These are phyloP conservation scores for Oriolus oriolus DNA, from an alignment of 2,113 vertebrate genomes.

Conservation along the genomic window DNA sequence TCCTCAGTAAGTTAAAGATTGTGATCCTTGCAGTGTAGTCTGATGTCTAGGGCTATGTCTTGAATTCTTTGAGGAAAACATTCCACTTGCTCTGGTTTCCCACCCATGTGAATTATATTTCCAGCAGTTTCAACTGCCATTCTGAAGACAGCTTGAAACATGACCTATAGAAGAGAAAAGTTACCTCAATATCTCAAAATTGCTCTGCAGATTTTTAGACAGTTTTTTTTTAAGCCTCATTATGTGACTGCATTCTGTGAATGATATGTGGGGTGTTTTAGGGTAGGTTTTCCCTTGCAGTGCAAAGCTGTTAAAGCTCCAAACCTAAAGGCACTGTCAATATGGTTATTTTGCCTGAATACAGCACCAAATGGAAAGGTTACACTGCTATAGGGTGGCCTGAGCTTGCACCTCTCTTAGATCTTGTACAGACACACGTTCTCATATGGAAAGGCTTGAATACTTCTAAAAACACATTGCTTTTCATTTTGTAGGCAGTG, in stretches of 20 bases:
- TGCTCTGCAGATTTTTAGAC: background rate
- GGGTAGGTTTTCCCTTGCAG: background rate
- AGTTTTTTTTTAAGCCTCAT: background rate
- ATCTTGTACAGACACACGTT: background rate
- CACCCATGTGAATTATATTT: background rate
- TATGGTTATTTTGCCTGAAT: background rate
- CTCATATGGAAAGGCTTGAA: background rate
- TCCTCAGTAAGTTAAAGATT: background rate
- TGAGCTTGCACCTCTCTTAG: background rate
- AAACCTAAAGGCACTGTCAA: background rate
- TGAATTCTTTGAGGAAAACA: background rate
- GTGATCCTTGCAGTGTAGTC: background rate
- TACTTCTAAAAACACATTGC: background rate
- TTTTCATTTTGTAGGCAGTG: background rate
- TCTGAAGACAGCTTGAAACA: background rate
- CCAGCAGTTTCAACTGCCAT: background rate
- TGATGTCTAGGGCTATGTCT: background rate
- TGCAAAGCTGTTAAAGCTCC: background rate
- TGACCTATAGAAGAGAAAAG: background rate
- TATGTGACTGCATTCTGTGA: background rate
- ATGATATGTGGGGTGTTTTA: background rate
- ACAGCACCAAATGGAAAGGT: background rate
- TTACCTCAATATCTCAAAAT: background rate
- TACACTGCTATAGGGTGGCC: background rate
- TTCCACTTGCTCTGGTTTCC: background rate